Base-by-base conservation (phyloP, 2,113 vertebrate species). In the Aegypius monachus region DNA sequence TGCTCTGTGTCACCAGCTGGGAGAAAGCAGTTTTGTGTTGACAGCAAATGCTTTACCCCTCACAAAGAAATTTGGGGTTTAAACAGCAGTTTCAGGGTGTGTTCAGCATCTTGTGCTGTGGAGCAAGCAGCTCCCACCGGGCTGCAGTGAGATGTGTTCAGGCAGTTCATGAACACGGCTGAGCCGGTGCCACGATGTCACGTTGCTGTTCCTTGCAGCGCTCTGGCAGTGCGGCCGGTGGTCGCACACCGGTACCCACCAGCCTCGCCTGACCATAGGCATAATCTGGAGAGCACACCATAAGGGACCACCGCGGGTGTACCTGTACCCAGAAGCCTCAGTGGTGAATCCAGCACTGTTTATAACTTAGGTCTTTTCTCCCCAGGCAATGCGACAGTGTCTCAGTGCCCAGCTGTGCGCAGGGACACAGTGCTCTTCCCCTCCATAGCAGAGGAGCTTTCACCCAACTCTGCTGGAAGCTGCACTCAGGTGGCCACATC, bases 161-260 rank as follows among this genome's bases (percentile, higher is more conserved):
- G 42, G 31, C 36, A 20, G 53, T 6, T 72, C 40, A 16, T 2
- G 31, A 79, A 7, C 72, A 14, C 0, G 3, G 40, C 21, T 11
- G 38, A 65, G 38, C 45, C 27, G 58, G 29, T 40, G 58, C 43
- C 58, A 26, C 17, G 2, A 26, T 1, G 7, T 9, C 21, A 1
- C 0, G 1, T 5, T 48, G 50, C 23, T n/a, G 56, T 38, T 36
- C 70, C 77, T 70, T 7, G 31, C 13, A 36, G 48, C 2, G 3
- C 25, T 19, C 47, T 1, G 4, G 38, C 45, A 25, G 29, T 3
- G 26, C 0, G 0, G 59, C 43, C 2, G 1, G 43, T 15, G 36
- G 50, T 14, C 38, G 16, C 45, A 29, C 59, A 18, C 7, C 2
- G 3, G 47, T 43, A 36, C 13, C 47, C 55, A 8, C 11, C n/a